These are phyloP conservation scores for Orchesellides sinensis DNA, from an alignment of 2,888 invertebrate species.

Conservation along the genomic window DNA sequence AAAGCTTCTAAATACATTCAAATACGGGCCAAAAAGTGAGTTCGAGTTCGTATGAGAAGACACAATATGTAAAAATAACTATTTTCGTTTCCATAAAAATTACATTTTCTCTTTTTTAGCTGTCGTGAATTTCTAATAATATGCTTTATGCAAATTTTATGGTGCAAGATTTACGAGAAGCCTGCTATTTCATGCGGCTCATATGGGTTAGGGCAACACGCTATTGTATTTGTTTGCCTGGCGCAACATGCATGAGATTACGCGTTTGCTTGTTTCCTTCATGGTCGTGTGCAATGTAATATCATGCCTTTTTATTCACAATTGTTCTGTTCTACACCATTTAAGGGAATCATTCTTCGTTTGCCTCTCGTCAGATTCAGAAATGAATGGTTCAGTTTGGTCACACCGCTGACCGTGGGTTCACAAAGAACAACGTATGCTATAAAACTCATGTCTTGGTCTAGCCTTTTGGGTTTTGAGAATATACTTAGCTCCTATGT, in stretches of 20 bases:
- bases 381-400: neutral
- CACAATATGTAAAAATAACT: no score
- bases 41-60: no score
- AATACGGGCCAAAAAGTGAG: no score
- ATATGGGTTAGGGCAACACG: conserved; percentile 3
- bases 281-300: neutral
- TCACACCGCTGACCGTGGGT: neutral
- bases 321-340: conserved; percentile 18
- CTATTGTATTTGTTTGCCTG: conserved; percentile 1
- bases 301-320: conserved; percentile 12
- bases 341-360: conserved; percentile 21
- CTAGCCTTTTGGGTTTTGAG: no score
- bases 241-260: neutral
- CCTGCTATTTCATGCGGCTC: conserved; percentile 3
- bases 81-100: conserved; percentile 31
- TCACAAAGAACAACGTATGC: no score
- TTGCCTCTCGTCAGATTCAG: neutral
- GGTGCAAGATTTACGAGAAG: conserved; percentile 34
- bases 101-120: conserved; percentile 28
- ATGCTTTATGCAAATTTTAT: conserved; percentile 46
- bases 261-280: neutral
- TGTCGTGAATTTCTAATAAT: conserved; percentile 38
- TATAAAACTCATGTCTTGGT: no score
- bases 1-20: no score
- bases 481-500: neutral